Evolutionary conservation across 2,113 vertebrate genomes (phyloP).

Genomic region (Leptodactylus fuscus): DNA sequence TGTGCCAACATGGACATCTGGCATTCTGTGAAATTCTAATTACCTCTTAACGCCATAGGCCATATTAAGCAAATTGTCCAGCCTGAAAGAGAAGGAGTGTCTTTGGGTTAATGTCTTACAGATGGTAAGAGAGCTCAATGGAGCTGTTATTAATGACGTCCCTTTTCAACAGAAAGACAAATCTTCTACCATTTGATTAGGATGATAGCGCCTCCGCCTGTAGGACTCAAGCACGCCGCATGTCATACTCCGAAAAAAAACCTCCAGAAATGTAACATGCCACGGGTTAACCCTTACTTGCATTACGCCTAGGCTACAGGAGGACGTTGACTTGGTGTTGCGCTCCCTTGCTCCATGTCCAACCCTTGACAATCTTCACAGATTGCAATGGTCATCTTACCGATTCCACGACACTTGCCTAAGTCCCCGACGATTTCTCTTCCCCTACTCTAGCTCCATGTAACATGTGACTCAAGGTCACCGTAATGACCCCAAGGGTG

Average conservation of each 20-base stretch:
- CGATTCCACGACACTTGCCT: no score
- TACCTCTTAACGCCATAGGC: conserved; percentile 99
- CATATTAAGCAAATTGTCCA: conserved; percentile 99
- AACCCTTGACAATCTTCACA: no score
- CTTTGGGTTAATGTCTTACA: conserved; percentile 99
- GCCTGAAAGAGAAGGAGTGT: conserved; percentile 99
- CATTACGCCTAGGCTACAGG: neutral
- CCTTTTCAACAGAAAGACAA: conserved; percentile 81
- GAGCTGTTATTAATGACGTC: conserved; percentile 96
- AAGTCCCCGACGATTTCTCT: no score
- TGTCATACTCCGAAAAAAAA: conserved; percentile 62
- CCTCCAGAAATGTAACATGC: conserved; percentile 63
- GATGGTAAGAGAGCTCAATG: conserved; percentile 99
- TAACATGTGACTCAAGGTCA: no score
- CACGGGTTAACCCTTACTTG: conserved; percentile 60
- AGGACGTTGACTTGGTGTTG: neutral
- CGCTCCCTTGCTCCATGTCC: no score
- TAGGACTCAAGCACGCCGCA: conserved; percentile 69
- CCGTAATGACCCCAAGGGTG: no score
- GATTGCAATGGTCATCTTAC: no score
- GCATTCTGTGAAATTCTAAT: conserved; percentile 99
- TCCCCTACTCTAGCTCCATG: no score
- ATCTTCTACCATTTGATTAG: conserved; percentile 75
- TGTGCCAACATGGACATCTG: conserved; percentile 99
- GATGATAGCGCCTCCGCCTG: conserved; percentile 67